Percentiles rank a stretch among this genome's conserved stretches.
These are phyloP conservation scores for Pipra filicauda DNA, from an alignment of 2,113 vertebrate species.

Conservation along the genomic window DNA sequence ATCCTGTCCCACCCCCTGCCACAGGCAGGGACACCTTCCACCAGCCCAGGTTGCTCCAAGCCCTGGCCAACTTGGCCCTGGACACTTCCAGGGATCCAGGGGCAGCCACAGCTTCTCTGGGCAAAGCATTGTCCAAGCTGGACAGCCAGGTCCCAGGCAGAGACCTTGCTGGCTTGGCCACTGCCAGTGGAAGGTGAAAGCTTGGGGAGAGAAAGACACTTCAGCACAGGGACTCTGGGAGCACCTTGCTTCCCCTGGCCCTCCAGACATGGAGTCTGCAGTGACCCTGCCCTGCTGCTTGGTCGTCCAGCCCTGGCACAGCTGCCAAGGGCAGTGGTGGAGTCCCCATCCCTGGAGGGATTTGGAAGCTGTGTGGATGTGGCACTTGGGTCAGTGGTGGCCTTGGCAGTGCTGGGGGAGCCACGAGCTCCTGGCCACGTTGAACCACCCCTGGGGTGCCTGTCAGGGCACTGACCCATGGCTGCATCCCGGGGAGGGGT, in stretches of 20 bases:
- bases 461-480: background rate
- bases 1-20: background rate
- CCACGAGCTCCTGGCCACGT: fast-evolving
- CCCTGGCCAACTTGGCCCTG: fast-evolving
- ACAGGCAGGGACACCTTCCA: background rate
- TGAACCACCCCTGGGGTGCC: fast-evolving
- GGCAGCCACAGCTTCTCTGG: background rate
- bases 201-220: background rate
- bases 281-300: background rate
- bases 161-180: background rate
- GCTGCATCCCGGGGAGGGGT: background rate
- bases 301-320: background rate
- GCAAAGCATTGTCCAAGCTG: background rate
- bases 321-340: background rate
- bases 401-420: background rate
- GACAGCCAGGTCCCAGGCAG: background rate
- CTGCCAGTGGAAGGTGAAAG: background rate
- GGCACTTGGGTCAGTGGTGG: background rate
- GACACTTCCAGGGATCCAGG: background rate
- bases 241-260: background rate
- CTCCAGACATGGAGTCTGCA: background rate
- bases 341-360: background rate
- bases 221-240: background rate
- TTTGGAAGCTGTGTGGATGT: fast-evolving
- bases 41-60: background rate